Base-by-base conservation (phyloP, 2,888 invertebrate species). In the Aleiodes alternator region DNA sequence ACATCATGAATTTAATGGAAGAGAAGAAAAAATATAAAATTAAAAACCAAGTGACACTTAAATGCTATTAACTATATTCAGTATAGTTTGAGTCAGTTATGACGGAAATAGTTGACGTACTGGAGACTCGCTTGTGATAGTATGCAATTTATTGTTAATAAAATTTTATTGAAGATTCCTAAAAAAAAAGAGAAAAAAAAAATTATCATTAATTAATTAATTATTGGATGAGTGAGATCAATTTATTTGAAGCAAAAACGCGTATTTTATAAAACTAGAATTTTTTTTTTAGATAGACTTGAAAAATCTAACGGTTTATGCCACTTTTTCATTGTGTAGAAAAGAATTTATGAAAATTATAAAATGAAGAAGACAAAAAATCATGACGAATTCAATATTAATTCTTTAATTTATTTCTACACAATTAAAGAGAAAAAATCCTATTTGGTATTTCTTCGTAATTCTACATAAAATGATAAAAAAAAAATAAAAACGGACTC, bases 41-140 rank as follows among this genome's bases (percentile, higher is more conserved):
- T 43, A 43, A 43, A 8, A 7, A 43, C 43, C 14, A 29, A 71
- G 38, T n/a, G 59, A 61, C 43, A 61, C 11, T 61, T 43, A 23
- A 64, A 55, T 23, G 64, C 43, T 64, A 38, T 64, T 43, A 43
- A 56, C 11, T 23, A 43, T 43, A 43, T 64, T 11, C 14, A 64
- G 9, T 51, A 72, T 72, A 72, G 72, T 72, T 64, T 72, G 43
- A 64, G 64, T 64, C 64, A n/a, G 43, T 64, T 64, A 14, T 48
- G 1, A 48, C 7, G 23, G 5, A 43, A 43, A 72, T 64, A 72
- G 72, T 53, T 64, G 53, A 38, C 64, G 53, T 61, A 64, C 61
- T 53, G 72, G 34, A 53, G 16, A 23, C 64, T 64, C 61, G 72
- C 64, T 72, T 72, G 72, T 72, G 72, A 72, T 72, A 72, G 72